Evolutionary conservation across 2,797 vertebrate genomes (phyloP), one percentile per base, ranked within the genome.

Genomic region (Poeciliopsis paucimaculata): DNA sequence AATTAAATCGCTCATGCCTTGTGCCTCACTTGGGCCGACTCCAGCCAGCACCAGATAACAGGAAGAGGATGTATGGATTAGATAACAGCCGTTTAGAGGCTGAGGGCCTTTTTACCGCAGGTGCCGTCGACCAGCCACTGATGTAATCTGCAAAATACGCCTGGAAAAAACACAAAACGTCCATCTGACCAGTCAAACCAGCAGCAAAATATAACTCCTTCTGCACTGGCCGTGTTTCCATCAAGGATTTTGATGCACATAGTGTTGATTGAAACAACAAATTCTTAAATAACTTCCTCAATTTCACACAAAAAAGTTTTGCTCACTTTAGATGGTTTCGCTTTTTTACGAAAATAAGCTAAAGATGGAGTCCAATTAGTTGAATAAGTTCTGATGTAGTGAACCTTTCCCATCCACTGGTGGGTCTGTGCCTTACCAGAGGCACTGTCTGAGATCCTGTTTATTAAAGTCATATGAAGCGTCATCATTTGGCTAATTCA

Each of bases 11-110:
- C 64, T 86, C 74, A 68, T 76, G 85, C 82, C 86, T 87, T 92
- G 82, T 85, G 82, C 90, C 82, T 88, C 86, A 88, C 88, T 89
- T 85, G 86, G 86, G 83, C 43, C 34, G 18, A 72, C 82, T 86
- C 77, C 86, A 87, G 77, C 82, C 88, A 92, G 89, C 81, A 92
- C 85, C 84, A 78, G 92, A 91, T 90, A 90, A 92, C 49, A 82
- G 86, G 70, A 91, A 83, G 86, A 88, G 89, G 89, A 92, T 88
- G 91, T 87, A 91, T 93, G 88, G 93, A 95, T 94, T 92, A 94
- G 91, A 92, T 88, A 90, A 94, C 89, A 89, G 85, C 89, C 91
- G 91, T 90, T 93, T 90, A 90, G 88, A 39, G 81, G 85, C 68
- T 81, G 88, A 72, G 55, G 76, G 78, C 36, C 75, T 78, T 92